Base-by-base conservation (phyloP, 2,113 vertebrate genomes). In the Scalopus aquaticus region DNA sequence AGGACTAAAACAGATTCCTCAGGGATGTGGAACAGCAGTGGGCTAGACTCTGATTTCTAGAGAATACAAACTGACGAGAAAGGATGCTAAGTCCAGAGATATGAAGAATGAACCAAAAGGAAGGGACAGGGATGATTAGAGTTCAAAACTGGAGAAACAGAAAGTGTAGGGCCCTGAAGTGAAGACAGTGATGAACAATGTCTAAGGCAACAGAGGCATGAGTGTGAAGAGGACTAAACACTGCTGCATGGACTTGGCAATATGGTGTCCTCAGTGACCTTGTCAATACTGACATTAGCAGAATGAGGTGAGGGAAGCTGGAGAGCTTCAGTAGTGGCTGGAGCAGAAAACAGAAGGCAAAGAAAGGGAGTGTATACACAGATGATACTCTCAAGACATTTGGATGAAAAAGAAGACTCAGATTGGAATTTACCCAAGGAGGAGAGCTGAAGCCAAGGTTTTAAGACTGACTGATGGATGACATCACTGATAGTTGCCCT, bases 321-420 rank as follows among this genome's bases (percentile, higher is more conserved):
- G 56, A 73, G 32, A 67, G 51, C 44, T 58, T 60, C 22, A 7
- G 28, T 4, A n/a, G 15, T 4, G 17, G 42, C 32, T 46, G 24
- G n/a, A 56, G 39, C 74, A 82, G 39, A 44, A 92, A 90, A 80
- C 28, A 78, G 85, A 76, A 85, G 44, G 46, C n/a, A 32, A 88
- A 78, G 46, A 69, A 70, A 9, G 20, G 8, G 37, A 51, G 26
- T 22, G 20, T 10, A 9, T 9, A 51, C 42, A 42, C 2, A 70
- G 60, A 72, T 24, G 11, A 37, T 1, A 17, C 32, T 70, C 42
- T 88, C 54, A 62, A 93, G 56, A 39, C 3, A 65, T 35, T 4
- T 51, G 69, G 56, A 56, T 60, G 46, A 77, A 28, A 81, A 72
- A 30, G 62, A 78, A 15, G 44, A 44, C 44, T 44, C 44, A 51